These are phyloP conservation scores for Gallinago undulata DNA, from an alignment of 2,113 vertebrate genomes.

Conservation along the genomic window DNA sequence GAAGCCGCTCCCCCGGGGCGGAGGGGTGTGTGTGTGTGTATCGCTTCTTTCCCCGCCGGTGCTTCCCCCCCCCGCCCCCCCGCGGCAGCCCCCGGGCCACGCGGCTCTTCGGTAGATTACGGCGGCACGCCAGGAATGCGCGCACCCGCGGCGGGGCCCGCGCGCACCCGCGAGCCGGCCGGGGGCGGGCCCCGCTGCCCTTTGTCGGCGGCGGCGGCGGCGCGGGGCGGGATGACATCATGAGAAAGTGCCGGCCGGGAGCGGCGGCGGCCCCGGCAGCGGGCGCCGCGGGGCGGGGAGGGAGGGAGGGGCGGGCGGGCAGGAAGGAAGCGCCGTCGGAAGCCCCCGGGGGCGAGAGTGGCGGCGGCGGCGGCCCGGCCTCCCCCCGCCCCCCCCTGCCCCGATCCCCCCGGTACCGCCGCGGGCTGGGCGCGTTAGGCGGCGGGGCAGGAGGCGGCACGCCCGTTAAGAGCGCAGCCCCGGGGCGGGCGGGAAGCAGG, in stretches of 20 bases:
- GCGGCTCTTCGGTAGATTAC: conserved; percentile 71
- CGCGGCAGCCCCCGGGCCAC: fast-evolving
- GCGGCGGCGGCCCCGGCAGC: neutral
- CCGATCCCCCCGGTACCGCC: neutral
- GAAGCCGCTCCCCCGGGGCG: neutral
- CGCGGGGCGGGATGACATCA: neutral
- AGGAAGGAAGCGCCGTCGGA: neutral
- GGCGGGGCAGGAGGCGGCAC: neutral
- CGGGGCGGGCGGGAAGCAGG: neutral
- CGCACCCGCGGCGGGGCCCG: neutral
- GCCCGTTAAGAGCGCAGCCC: neutral
- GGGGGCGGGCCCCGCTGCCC: neutral
- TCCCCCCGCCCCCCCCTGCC: neutral
- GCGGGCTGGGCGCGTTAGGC: neutral
- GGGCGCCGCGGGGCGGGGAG: neutral
- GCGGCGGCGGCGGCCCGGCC: neutral
- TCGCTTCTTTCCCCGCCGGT: neutral
- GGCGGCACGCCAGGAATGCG: conserved; percentile 63
- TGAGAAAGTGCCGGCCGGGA: conserved; percentile 25
- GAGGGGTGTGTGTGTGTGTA: neutral
- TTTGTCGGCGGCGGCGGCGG: neutral
- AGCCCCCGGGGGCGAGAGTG: neutral
- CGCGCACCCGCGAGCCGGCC: neutral
- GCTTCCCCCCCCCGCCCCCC: too few relatives aligned
- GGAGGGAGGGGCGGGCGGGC: neutral